Conservation (phyloP, 2,888 invertebrate genomes). For the Latrodectus elegans region DNA sequence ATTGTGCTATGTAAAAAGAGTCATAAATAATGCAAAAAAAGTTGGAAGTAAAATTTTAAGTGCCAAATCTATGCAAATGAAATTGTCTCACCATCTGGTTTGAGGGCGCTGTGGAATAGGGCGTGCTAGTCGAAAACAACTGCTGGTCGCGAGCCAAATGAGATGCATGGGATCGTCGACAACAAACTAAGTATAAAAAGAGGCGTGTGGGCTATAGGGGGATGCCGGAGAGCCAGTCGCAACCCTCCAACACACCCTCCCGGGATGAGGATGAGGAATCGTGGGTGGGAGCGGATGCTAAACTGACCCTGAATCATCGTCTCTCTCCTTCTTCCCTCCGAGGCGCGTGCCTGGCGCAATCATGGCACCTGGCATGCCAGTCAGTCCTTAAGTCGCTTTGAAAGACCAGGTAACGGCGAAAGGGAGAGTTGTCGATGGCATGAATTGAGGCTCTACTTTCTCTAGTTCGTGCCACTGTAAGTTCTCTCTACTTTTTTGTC, state of each 20-base stretch:
- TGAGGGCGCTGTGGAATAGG: constrained; percentile 22
- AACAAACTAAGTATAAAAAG: constrained; percentile 28
- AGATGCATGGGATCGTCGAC: constrained; percentile 57
- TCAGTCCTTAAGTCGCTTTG: too few species aligned
- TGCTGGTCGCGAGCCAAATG: constrained; percentile 56
- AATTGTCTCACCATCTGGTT: neutral
- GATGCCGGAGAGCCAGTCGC: neutral
- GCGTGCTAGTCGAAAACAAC: constrained; percentile 27
- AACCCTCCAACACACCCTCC: constrained; percentile 10
- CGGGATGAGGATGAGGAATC: constrained; percentile 26
- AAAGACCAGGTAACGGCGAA: too few species aligned
- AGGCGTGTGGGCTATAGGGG: neutral
- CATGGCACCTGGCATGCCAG: too few species aligned
- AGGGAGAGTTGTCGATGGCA: too few species aligned
- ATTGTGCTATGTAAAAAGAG: too few species aligned
- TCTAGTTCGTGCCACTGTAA: too few species aligned
- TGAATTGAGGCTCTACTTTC: too few species aligned
- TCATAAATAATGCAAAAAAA: too few species aligned
- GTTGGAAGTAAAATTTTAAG: too few species aligned
- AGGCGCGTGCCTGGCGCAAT: too few species aligned
- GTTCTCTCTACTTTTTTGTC: too few species aligned
- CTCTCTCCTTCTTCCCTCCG: constrained; percentile 16
- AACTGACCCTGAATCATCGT: constrained; percentile 28
- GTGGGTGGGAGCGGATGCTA: constrained; percentile 16
- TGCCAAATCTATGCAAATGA: neutral